phyloP scores from a whole-genome alignment of 2,113 vertebrate genomes.

The Petrocephalus zakoni region DNA sequence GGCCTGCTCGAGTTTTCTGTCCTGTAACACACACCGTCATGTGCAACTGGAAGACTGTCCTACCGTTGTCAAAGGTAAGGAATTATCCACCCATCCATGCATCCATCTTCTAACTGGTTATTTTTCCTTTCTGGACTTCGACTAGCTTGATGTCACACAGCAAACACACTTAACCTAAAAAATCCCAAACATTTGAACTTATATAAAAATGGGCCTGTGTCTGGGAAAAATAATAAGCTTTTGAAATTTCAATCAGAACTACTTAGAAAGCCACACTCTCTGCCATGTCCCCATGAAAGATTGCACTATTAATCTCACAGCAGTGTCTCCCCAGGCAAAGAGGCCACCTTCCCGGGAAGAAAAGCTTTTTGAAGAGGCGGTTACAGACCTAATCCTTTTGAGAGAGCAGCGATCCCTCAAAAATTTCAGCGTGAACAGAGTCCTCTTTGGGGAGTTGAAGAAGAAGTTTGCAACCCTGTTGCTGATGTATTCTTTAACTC shows the following conservation, averaged over 20 bases:
- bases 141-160: background rate
- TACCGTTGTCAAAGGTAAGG: background rate
- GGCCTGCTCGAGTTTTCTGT: no score
- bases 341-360: background rate
- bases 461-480: background rate
- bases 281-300: background rate
- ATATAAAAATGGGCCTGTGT: background rate
- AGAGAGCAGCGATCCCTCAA: background rate
- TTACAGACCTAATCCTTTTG: background rate
- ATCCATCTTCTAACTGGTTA: background rate
- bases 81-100: background rate
- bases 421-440: background rate
- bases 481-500: background rate
- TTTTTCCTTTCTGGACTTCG: background rate
- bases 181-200: background rate
- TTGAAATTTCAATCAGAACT: background rate
- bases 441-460: background rate
- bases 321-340: background rate
- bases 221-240: background rate
- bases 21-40: background rate
- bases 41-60: background rate
- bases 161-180: background rate
- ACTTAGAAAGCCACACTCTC: background rate
- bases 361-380: background rate
- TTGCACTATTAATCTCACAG: background rate